These are phyloP conservation scores for Halictus quadricinctus DNA, from an alignment of 2,888 invertebrate genomes.

Conservation along the genomic window DNA sequence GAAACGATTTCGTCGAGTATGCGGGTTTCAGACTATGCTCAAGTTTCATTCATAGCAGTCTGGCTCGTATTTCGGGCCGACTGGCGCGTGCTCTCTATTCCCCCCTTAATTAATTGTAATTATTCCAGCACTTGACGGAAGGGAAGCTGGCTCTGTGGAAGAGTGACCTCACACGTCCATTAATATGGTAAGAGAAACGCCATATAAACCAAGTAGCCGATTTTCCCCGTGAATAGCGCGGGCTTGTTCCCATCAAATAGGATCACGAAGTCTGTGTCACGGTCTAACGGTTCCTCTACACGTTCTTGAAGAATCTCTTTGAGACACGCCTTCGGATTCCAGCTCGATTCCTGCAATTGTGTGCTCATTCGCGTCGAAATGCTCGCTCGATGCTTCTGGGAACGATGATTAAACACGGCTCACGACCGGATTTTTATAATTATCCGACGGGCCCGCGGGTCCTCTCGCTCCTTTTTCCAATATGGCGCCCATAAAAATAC, in stretches of 20 bases:
- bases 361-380: background rate
- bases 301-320: conserved; percentile 30
- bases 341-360: conserved; percentile 4
- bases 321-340: conserved; percentile 36
- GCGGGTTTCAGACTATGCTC: conserved; percentile 6
- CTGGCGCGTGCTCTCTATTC: conserved; percentile 59
- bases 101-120: conserved; percentile 74
- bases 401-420: background rate
- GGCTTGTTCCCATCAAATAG: conserved; percentile 32
- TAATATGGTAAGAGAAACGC: conserved; percentile 77
- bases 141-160: conserved; percentile 81
- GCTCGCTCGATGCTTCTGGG: background rate
- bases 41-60: conserved; percentile 41
- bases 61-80: conserved; percentile 47
- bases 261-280: conserved; percentile 25
- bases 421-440: background rate
- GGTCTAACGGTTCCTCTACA: conserved; percentile 56
- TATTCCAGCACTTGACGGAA: conserved; percentile 81
- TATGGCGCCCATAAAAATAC: background rate
- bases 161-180: conserved; percentile 77
- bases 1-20: background rate
- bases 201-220: conserved; percentile 39
- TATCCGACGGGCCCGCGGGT: background rate
- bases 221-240: conserved; percentile 34
- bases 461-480: background rate